Conservation (phyloP, 2,888 invertebrate species). For the Chrysolina oricalcia region DNA sequence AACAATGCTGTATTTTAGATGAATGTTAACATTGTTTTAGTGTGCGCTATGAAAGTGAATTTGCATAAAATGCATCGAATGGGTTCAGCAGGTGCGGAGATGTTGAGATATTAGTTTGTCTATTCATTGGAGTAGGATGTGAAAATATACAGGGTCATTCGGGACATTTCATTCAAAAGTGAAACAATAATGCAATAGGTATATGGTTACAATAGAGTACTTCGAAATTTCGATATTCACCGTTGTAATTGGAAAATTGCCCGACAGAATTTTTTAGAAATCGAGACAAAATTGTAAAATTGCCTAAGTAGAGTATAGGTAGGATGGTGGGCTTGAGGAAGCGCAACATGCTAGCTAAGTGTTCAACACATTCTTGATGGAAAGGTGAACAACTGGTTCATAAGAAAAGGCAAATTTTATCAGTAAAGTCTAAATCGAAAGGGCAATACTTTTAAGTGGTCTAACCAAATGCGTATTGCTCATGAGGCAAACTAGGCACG, state of each 20-base stretch:
- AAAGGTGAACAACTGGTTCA: too few species aligned
- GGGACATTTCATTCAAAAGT: neutral
- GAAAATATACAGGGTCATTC: neutral
- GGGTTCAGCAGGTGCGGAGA: conserved; percentile 38
- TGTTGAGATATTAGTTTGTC: conserved; percentile 26
- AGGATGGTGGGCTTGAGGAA: too few species aligned
- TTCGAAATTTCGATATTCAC: neutral
- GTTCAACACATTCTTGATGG: too few species aligned
- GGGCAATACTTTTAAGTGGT: neutral
- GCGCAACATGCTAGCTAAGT: too few species aligned
- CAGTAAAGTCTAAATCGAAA: neutral
- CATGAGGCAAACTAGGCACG: too few species aligned
- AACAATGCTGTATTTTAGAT: conserved; percentile 44
- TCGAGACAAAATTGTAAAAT: too few species aligned
- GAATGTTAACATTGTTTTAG: conserved; percentile 46
- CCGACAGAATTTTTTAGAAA: too few species aligned
- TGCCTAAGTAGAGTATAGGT: too few species aligned
- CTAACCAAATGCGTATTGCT: too few species aligned
- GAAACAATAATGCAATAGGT: too few species aligned
- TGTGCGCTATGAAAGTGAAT: conserved; percentile 33
- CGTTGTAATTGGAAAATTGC: too few species aligned
- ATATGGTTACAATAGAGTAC: neutral
- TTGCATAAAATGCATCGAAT: conserved; percentile 42
- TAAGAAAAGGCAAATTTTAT: too few species aligned
- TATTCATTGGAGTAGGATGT: conserved; percentile 21